These are phyloP conservation scores for Phalanger gymnotis DNA, from an alignment of 2,797 vertebrate species.

Conservation along the genomic window DNA sequence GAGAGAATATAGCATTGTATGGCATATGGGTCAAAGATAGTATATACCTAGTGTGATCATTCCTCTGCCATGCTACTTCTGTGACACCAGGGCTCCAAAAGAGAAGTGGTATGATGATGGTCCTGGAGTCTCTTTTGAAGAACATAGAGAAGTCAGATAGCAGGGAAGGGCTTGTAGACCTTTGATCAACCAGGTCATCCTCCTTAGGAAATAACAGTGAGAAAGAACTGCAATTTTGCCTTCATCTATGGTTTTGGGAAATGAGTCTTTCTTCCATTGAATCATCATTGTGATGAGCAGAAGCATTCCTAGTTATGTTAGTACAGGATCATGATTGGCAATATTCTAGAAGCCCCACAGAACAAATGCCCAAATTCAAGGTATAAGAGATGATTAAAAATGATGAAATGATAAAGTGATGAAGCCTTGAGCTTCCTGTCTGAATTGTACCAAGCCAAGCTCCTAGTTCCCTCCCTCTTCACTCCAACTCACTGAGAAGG, in stretches of 20 bases:
- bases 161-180: neutral
- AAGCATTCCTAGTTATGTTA: neutral
- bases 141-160: neutral
- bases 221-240: neutral
- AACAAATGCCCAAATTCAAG: neutral
- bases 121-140: neutral
- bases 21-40: neutral
- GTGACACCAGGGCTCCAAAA: neutral
- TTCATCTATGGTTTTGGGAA: neutral
- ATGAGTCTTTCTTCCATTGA: neutral
- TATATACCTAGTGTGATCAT: neutral
- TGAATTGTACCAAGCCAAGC: neutral
- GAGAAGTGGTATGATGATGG: neutral
- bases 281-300: neutral
- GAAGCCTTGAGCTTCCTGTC: neutral
- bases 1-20: neutral
- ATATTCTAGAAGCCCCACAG: neutral
- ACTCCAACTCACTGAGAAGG: neutral
- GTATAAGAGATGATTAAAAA: neutral
- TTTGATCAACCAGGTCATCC: neutral
- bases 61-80: neutral
- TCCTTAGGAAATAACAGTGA: neutral
- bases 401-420: neutral
- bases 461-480: neutral
- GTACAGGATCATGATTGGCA: neutral